Conservation (phyloP, 2,797 vertebrate genomes). For the Tachyglossus aculeatus region DNA sequence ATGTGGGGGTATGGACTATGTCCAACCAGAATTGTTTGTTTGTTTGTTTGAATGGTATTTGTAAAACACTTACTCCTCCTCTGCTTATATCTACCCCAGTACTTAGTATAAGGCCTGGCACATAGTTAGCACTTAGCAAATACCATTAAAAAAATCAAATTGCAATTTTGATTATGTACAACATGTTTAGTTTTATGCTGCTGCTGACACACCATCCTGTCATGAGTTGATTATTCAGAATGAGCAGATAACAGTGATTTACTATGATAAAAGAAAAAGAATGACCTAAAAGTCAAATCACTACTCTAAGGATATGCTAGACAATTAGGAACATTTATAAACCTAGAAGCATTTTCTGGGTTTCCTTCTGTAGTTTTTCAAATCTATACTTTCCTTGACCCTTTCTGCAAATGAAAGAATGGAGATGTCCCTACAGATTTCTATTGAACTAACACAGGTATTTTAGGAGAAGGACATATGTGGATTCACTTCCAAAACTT, state of each 20-base stretch:
- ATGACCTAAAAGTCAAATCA: constrained; percentile 57
- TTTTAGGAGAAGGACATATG: no score
- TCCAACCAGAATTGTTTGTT: no score
- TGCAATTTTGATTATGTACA: constrained; percentile 63
- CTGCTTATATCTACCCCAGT: no score
- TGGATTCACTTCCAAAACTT: no score
- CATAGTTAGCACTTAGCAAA: no score
- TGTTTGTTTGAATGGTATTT: no score
- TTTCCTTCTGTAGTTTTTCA: constrained; percentile 62
- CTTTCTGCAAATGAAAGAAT: constrained; percentile 57
- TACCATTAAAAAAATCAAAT: no score
- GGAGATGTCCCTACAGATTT: constrained; percentile 27
- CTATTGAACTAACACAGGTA: no score
- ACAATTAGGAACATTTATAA: constrained; percentile 69
- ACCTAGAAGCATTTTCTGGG: constrained; percentile 52
- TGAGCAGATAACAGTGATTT: constrained; percentile 60
- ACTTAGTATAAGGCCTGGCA: no score
- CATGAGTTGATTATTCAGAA: constrained; percentile 54
- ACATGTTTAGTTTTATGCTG: constrained; percentile 58
- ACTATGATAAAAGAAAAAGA: constrained; percentile 65
- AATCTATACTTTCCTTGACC: constrained; percentile 56
- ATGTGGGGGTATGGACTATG: no score
- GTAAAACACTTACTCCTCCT: no score
- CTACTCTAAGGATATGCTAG: constrained; percentile 55
- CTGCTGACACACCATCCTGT: constrained; percentile 71